Evolutionary conservation across 1,140 invertebrate species (phyloP).

Genomic region (Hyphantria cunea): DNA sequence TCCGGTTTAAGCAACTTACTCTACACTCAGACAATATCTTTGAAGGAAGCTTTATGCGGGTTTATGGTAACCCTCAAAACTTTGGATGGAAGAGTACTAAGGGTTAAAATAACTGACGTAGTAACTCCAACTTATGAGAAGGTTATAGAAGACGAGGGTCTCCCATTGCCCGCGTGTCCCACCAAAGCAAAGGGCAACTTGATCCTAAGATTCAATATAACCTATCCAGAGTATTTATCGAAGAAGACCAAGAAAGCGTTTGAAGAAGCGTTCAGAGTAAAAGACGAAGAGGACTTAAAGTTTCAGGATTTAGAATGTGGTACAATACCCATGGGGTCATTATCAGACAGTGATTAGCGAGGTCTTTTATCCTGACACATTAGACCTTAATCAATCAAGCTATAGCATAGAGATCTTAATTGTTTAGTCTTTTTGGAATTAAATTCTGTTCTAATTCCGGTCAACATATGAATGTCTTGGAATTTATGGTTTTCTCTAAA

Average conservation of each 20-base stretch:
- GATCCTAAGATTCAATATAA: constrained; percentile 59
- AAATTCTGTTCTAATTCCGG: too few relatives aligned
- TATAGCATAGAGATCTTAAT: too few relatives aligned
- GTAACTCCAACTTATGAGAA: constrained; percentile 85
- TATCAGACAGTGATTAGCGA: constrained; percentile 8
- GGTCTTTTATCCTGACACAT: too few relatives aligned
- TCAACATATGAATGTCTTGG: too few relatives aligned
- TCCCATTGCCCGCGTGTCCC: constrained; percentile 81
- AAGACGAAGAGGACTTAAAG: constrained; percentile 58
- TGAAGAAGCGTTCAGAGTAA: constrained; percentile 57
- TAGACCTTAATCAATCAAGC: too few relatives aligned
- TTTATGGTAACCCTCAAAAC: constrained; percentile 84
- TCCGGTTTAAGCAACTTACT: constrained; percentile 87
- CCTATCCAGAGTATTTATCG: constrained; percentile 64
- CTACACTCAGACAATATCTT: constrained; percentile 82
- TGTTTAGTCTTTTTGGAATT: too few relatives aligned
- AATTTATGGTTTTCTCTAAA: too few relatives aligned
- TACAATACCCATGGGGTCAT: constrained; percentile 36
- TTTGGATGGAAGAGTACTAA: constrained; percentile 85
- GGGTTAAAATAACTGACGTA: constrained; percentile 87
- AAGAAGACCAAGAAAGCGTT: constrained; percentile 63
- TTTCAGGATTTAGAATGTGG: constrained; percentile 64
- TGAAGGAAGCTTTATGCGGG: constrained; percentile 87
- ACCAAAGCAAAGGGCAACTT: constrained; percentile 67
- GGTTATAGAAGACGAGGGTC: constrained; percentile 83